Evolutionary conservation across 1,140 invertebrate genomes (phyloP).

Genomic region (Bombus impatiens): DNA sequence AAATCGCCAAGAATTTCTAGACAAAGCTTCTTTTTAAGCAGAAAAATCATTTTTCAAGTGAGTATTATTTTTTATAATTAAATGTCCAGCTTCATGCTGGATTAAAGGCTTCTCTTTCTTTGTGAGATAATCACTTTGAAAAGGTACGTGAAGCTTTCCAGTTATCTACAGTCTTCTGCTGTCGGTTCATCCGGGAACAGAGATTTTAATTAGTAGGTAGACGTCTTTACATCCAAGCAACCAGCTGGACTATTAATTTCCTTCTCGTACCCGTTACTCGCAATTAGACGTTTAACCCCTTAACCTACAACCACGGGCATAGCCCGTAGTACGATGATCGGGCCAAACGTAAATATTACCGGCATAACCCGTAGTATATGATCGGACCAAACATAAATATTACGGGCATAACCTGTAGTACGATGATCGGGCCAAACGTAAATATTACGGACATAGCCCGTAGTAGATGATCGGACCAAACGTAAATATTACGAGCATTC

Average conservation of each 20-base stretch:
- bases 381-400: no score
- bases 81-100: slow-evolving; percentile 36
- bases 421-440: no score
- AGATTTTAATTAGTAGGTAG: slow-evolving; percentile 67
- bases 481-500: no score
- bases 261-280: slow-evolving; percentile 22
- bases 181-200: slow-evolving; percentile 47
- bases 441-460: no score
- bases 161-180: slow-evolving; percentile 44
- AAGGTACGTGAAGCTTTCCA: slow-evolving; percentile 6
- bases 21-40: not conserved
- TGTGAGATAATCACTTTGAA: slow-evolving; percentile 58
- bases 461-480: no score
- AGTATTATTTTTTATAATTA: slow-evolving; percentile 57
- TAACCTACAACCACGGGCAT: no score
- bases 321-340: no score
- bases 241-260: slow-evolving; percentile 61
- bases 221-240: slow-evolving; percentile 61
- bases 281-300: slow-evolving; percentile 50
- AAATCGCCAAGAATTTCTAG: slow-evolving; percentile 9
- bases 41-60: slow-evolving; percentile 39
- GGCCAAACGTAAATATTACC: no score
- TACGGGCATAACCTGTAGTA: no score
- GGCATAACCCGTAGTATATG: no score
- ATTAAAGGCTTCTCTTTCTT: slow-evolving; percentile 46